These are phyloP conservation scores for Gobionotothen gibberifrons DNA, from an alignment of 2,797 vertebrate species.

Conservation along the genomic window DNA sequence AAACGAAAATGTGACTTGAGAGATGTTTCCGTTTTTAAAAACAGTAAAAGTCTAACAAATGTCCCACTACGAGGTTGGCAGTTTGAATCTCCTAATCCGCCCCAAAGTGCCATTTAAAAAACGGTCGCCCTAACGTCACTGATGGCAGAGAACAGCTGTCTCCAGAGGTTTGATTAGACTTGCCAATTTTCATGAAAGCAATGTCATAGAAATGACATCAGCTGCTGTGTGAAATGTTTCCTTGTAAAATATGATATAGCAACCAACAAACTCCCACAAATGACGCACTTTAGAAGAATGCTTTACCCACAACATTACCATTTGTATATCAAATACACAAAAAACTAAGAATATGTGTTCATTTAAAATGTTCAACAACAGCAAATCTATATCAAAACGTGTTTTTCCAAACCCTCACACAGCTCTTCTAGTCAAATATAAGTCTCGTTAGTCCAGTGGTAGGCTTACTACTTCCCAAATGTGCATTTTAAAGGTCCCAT, in stretches of 20 bases:
- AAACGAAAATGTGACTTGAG: constrained; percentile 22
- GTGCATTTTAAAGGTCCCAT: too few species aligned
- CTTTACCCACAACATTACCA: too few species aligned
- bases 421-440: too few species aligned
- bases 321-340: too few species aligned
- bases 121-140: not conserved
- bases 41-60: not conserved
- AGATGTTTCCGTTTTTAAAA: constrained; percentile 20
- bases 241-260: constrained; percentile 20
- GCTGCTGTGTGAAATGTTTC: constrained; percentile 11
- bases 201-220: constrained; percentile 10
- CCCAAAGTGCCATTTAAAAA: not conserved
- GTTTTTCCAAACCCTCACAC: too few species aligned
- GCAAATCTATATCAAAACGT: too few species aligned
- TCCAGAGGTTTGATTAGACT: constrained; percentile 28
- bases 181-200: constrained; percentile 1
- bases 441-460: too few species aligned
- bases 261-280: constrained; percentile 15
- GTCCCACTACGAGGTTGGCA: not conserved
- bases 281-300: not conserved
- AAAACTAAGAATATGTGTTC: too few species aligned
- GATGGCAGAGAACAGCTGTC: constrained; percentile 18
- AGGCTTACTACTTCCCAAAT: too few species aligned
- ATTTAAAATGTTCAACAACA: too few species aligned
- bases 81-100: not conserved